phyloP scores from a whole-genome alignment of 2,113 vertebrate species.

The Leiothrix lutea region DNA sequence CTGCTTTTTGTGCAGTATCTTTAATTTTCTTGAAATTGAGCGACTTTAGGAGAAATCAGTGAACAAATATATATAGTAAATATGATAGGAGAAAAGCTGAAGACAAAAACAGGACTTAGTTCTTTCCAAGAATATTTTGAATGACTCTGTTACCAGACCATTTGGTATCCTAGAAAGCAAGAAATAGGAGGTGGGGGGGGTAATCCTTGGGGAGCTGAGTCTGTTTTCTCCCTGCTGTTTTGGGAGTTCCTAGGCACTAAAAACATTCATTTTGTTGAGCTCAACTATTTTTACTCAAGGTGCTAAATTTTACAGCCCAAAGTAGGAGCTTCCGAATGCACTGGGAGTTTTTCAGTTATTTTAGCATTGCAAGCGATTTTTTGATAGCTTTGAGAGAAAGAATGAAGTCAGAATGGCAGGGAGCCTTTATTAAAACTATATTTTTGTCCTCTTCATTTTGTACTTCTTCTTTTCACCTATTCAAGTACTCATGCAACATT shows the following conservation, averaged over 20 bases:
- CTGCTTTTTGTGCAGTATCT: neutral
- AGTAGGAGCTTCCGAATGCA: neutral
- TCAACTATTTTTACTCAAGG: neutral
- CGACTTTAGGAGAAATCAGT: fast-evolving
- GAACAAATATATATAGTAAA: neutral
- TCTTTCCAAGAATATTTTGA: neutral
- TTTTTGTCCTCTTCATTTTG: neutral
- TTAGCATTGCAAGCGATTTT: neutral
- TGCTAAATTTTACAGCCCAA: neutral
- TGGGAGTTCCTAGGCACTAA: neutral
- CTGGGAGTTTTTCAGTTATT: neutral
- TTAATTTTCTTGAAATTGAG: fast-evolving
- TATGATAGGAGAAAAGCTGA: neutral
- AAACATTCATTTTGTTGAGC: neutral
- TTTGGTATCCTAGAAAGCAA: neutral
- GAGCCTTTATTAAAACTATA: neutral
- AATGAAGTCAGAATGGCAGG: neutral
- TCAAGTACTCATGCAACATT: neutral
- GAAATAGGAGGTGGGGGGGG: neutral
- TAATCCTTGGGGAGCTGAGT: neutral
- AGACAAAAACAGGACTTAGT: neutral
- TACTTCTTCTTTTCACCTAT: neutral
- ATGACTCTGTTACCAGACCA: neutral
- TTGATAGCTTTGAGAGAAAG: neutral
- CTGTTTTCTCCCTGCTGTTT: neutral